A percentile compares a stretch with the other conserved stretches of the same genome.
Conservation (phyloP, 2,797 vertebrate species). For the Argyrosomus regius region DNA sequence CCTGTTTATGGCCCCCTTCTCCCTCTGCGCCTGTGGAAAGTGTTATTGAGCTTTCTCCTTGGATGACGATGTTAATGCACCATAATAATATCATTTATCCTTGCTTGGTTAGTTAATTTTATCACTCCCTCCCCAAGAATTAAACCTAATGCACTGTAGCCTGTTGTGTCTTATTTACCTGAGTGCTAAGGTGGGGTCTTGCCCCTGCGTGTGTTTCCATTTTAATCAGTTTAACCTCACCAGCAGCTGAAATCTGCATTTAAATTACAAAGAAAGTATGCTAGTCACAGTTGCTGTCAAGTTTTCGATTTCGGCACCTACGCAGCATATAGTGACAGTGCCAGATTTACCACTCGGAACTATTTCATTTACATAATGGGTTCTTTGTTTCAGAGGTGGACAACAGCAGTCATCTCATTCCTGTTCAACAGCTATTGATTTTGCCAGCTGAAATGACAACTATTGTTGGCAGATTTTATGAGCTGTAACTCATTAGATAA, state of each 20-base stretch:
- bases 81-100: slow-evolving; percentile 70
- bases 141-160: slow-evolving; percentile 44
- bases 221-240: slow-evolving; percentile 55
- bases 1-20: slow-evolving; percentile 37
- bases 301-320: neutral
- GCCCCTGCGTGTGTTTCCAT: slow-evolving; percentile 17
- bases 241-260: slow-evolving; percentile 29
- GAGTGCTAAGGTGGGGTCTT: slow-evolving; percentile 38
- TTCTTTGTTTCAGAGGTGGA: neutral
- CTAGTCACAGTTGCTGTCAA: neutral
- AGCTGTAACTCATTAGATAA: neutral
- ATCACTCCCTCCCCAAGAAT: slow-evolving; percentile 43
- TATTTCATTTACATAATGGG: neutral
- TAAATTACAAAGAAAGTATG: neutral
- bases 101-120: slow-evolving; percentile 63
- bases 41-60: slow-evolving; percentile 74
- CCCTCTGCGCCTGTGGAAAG: slow-evolving; percentile 45
- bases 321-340: neutral
- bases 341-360: neutral
- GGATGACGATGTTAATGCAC: slow-evolving; percentile 71
- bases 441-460: slow-evolving; percentile 6
- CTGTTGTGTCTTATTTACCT: slow-evolving; percentile 52
- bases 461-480: neutral
- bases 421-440: neutral
- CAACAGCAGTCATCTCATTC: neutral